Percentiles rank a stretch among this genome's conserved stretches.
phyloP scores from a whole-genome alignment of 1,140 invertebrate genomes.

The Saxidomus purpurata region DNA sequence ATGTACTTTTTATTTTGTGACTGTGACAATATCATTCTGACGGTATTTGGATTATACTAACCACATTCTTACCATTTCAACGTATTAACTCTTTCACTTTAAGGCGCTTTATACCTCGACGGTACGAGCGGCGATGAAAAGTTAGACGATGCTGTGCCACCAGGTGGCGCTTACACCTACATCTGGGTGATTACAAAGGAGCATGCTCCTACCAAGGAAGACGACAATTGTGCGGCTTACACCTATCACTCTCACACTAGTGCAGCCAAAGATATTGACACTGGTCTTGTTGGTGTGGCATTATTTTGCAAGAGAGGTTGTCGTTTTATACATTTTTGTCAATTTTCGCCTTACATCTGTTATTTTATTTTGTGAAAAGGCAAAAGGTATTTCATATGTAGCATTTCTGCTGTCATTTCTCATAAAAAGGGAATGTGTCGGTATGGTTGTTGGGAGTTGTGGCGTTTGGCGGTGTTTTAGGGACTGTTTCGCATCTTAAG shows the following conservation, averaged over 20 bases:
- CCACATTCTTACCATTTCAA: too few relatives aligned
- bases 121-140: slow-evolving; percentile 36
- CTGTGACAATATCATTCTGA: too few relatives aligned
- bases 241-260: slow-evolving; percentile 77
- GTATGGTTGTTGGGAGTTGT: too few relatives aligned
- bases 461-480: too few relatives aligned
- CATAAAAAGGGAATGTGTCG: too few relatives aligned
- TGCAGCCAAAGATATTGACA: slow-evolving; percentile 70
- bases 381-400: not conserved
- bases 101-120: slow-evolving; percentile 60
- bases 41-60: too few relatives aligned
- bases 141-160: slow-evolving; percentile 39
- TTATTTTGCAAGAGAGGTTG: slow-evolving; percentile 73
- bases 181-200: slow-evolving; percentile 68
- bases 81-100: not conserved
- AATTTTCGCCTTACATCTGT: not conserved
- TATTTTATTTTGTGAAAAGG: not conserved
- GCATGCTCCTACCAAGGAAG: slow-evolving; percentile 69
- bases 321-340: too few relatives aligned
- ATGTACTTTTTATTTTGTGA: too few relatives aligned
- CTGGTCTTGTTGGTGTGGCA: slow-evolving; percentile 76
- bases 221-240: slow-evolving; percentile 75
- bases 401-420: too few relatives aligned
- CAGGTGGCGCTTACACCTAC: slow-evolving; percentile 60
- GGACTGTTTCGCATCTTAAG: too few relatives aligned